Evolutionary conservation across 2,113 vertebrate species (phyloP), one percentile per base, ranked within the genome.

Genomic region (Mesembrinibis cayennensis): DNA sequence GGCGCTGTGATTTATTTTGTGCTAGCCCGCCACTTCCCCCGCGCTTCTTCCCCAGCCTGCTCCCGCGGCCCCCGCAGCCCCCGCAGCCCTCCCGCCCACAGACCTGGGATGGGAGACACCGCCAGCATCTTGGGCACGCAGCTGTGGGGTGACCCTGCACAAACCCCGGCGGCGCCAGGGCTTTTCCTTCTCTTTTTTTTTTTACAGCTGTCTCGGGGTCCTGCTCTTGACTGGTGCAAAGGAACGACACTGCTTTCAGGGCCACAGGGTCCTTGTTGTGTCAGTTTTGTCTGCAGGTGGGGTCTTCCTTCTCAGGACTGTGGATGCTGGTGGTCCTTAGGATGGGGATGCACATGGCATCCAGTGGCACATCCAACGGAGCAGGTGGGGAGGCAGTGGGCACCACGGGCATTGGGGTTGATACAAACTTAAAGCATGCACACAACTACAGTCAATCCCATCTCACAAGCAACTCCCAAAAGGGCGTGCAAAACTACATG

Each of bases 1-100:
- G 40, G 79, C 3, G 1, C 81, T 67, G 72, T 97, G 97, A 98
- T 97, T 98, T 96, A 97, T 97, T 94, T 97, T 80, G 93, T 79
- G 56, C 91, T 69, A 70, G 82, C 80, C 88, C 59, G 5, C 40
- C 12, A 3, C 63, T 93, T 94, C 86, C 94, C 93, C 79, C 0
- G 0, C 2, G 3, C 58, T 70, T 69, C 56, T 81, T 59, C 71
- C 92, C 42, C 81, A 26, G 53, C n/a, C 29, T 10, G 40, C 16
- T 44, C 62, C 34, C 2, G 0, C 1, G 2, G 42, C 22, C 87
- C 65, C 62, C 40, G 1, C 55, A 66, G 42, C 22, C 87, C 65
- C 62, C 40, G 1, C 55, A 66, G 36, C 40, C 47, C 36, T 36
- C 50, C 42, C 3, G 2, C 29, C 67, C 83, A 22, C 23, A 2